Percentiles rank a stretch among this genome's conserved stretches.
Conservation (phyloP, 1,140 invertebrate species). For the Eupristina koningsbergeri region DNA sequence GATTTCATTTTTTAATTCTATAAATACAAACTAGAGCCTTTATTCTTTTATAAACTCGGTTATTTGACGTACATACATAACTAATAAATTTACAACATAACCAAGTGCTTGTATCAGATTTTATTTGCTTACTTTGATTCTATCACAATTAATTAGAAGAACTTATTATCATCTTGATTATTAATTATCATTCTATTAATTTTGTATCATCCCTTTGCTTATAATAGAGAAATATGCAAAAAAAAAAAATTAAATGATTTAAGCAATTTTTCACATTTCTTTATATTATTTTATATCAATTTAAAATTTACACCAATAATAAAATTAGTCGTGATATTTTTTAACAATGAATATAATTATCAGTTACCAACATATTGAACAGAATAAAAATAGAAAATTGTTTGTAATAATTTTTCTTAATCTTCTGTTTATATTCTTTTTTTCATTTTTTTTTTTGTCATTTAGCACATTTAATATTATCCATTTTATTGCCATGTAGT, state of each 20-base stretch:
- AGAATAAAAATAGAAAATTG: slow-evolving; percentile 60
- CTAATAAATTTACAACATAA: slow-evolving; percentile 29
- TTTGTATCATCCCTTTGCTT: slow-evolving; percentile 8
- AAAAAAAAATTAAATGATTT: slow-evolving; percentile 33
- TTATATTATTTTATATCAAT: slow-evolving; percentile 36
- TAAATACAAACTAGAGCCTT: slow-evolving; percentile 30
- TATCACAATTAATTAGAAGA: slow-evolving; percentile 66
- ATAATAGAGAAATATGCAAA: slow-evolving; percentile 33
- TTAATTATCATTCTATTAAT: slow-evolving; percentile 39
- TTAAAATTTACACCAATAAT: slow-evolving; percentile 49
- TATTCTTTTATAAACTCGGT: slow-evolving; percentile 23
- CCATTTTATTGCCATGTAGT: slow-evolving; percentile 33
- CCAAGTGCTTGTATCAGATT: slow-evolving; percentile 28
- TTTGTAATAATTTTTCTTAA: slow-evolving; percentile 22
- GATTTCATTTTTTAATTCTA: slow-evolving; percentile 14
- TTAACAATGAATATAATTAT: slow-evolving; percentile 53
- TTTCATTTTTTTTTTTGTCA: slow-evolving; percentile 3
- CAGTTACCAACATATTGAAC: slow-evolving; percentile 64
- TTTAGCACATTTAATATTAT: slow-evolving; percentile 4
- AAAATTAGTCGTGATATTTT: slow-evolving; percentile 50
- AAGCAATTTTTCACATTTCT: slow-evolving; percentile 34
- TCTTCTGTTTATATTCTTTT: not conserved
- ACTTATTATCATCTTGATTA: slow-evolving; percentile 54
- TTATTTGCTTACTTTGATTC: slow-evolving; percentile 52
- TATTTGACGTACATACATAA: slow-evolving; percentile 28